A percentile compares a stretch with the other conserved stretches of the same genome.
phyloP scores from a whole-genome alignment of 1,140 invertebrate genomes.

The Temnothorax nylanderi region DNA sequence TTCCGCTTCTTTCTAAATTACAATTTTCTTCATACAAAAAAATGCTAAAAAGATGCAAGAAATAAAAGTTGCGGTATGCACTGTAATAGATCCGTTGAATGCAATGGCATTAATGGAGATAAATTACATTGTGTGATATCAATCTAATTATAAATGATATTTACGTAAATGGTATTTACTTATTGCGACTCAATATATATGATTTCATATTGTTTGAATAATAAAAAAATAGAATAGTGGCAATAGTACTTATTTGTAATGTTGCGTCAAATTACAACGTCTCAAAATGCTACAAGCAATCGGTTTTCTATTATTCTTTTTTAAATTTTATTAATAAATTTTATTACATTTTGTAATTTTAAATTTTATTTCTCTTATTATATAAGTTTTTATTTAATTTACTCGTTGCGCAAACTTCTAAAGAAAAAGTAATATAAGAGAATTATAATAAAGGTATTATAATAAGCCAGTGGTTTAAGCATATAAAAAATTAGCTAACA shows the following conservation, averaged over 20 bases:
- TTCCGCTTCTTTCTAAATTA: conserved; percentile 3
- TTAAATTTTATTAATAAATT: neutral
- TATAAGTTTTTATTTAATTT: neutral
- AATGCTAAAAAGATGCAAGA: neutral
- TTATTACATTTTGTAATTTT: neutral
- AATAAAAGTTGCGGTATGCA: neutral
- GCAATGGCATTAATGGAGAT: neutral
- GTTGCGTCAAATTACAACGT: neutral
- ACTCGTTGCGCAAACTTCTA: neutral
- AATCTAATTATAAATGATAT: conserved; percentile 21
- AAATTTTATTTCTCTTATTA: neutral
- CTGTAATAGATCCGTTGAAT: neutral
- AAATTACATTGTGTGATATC: neutral
- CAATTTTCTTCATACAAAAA: neutral
- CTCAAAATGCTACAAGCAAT: neutral
- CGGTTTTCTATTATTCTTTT: neutral
- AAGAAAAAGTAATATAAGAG: neutral
- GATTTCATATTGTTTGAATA: neutral
- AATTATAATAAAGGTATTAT: neutral
- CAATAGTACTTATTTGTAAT: neutral
- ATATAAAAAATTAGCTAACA: neutral
- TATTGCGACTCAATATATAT: neutral
- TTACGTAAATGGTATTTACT: neutral
- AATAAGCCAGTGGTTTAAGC: neutral
- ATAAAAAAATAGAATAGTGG: neutral